Percentiles rank a stretch among this genome's conserved stretches.
These are phyloP conservation scores for Mesopsocus fuscifrons DNA, from an alignment of 2,888 invertebrate species.

Conservation along the genomic window DNA sequence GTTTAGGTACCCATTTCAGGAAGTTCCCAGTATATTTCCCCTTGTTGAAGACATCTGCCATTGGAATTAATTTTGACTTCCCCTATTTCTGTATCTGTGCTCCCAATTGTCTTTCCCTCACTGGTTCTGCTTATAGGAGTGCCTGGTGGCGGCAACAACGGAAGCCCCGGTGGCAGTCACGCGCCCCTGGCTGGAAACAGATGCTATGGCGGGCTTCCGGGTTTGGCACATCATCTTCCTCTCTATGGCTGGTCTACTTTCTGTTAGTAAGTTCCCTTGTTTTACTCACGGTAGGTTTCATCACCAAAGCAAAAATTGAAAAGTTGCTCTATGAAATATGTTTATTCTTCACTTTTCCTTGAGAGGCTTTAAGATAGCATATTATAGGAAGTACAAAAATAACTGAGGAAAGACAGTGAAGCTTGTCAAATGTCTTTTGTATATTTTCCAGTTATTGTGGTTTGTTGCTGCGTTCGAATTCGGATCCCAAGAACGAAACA, in stretches of 20 bases:
- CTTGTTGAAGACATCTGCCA: background rate
- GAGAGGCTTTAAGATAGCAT: too few relatives aligned
- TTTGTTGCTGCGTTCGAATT: constrained; percentile 81
- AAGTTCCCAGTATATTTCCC: background rate
- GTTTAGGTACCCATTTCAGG: too few relatives aligned
- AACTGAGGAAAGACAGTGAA: background rate
- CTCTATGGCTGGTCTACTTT: constrained; percentile 39
- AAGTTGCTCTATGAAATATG: too few relatives aligned
- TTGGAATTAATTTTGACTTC: background rate
- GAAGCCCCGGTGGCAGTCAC: background rate
- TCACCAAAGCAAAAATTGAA: too few relatives aligned
- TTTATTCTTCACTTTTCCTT: too few relatives aligned
- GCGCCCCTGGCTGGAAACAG: constrained; percentile 51
- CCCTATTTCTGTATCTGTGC: background rate
- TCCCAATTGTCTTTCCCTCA: too few relatives aligned
- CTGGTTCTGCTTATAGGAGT: too few relatives aligned
- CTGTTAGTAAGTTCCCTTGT: constrained; percentile 32
- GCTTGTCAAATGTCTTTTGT: constrained; percentile 5
- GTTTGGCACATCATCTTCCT: constrained; percentile 69
- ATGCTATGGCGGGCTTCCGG: constrained; percentile 45
- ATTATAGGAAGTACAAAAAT: background rate
- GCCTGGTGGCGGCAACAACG: too few relatives aligned
- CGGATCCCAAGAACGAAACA: constrained; percentile 87
- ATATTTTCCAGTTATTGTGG: constrained; percentile 44
- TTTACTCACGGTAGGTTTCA: constrained; percentile 2